Evolutionary conservation across 2,113 vertebrate species (phyloP), one percentile per base, ranked within the genome.

Genomic region (Hystrix cristata): DNA sequence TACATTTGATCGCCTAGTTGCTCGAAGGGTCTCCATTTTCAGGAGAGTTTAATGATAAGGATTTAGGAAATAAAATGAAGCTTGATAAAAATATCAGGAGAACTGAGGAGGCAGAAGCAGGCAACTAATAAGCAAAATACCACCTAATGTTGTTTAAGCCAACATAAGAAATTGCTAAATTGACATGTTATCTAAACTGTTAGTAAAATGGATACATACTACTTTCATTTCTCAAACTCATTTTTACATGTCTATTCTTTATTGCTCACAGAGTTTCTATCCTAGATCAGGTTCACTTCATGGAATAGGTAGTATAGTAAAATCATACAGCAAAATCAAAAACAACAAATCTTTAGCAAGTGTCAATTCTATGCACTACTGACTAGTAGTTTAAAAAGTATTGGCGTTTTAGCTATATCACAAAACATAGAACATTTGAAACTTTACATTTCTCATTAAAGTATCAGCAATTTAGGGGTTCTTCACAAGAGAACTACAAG

Each of bases 351-450:
- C 38, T 57, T 53, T 84, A 57, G 8, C 48, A 15, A 67, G 4
- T 60, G 7, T 34, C n/a, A 59, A 62, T 25, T 74, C 34, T 62
- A 29, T 62, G 27, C 2, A 11, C 12, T 79, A 19, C 19, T 57
- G 62, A 62, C 7, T 14, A 16, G 18, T 62, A 89, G 19, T 25
- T 46, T 53, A 79, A 85, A 18, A 57, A 38, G 86, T 3, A 38
- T 12, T 13, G 7, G 31, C 34, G 27, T 59, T 72, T 92, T 43
- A 57, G 55, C 3, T 71, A 11, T 38, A 29, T 71, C 27, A 91
- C 14, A 88, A 94, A 91, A 87, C 10, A 29, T 25, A 92, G 25
- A 65, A 64, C 16, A 91, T 53, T 34, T 76, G 59, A 86, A 91
- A 88, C 53, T 85, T 25, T 15, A 27, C 19, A 85, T 81, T 81